Base-by-base conservation (phyloP, 2,797 vertebrate species). In the Otolemur crassicaudatus region DNA sequence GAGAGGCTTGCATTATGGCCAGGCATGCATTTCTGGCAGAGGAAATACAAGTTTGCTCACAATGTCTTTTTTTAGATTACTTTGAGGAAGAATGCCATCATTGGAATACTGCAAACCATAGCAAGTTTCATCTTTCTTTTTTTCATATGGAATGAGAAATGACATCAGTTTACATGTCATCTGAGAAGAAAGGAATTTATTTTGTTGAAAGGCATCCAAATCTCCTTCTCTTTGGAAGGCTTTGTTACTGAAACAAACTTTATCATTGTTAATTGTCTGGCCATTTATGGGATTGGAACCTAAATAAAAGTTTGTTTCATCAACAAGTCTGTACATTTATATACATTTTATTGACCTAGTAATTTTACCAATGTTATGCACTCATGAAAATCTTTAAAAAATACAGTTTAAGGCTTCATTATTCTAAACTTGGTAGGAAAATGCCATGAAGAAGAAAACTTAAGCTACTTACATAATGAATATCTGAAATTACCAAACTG, bases 51-150 rank as follows among this genome's bases (percentile, higher is more conserved):
- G 94, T 97, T 98, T 95, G 22, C 97, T 98, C 97, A 98, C 97
- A 98, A 97, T 97, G 95, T 98, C 98, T 98, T 98, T 98, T 98
- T 98, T 98, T 97, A 98, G 98, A 97, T 97, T 97, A 97, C 97
- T 97, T 86, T 95, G 94, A 96, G 91, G 88, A 97, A 98, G 98
- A 98, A 98, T 98, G 98, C 98, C 95, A 98, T 97, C 98, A 98
- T 90, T 98, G 98, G 98, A 98, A 88, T 97, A 96, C 94, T 98
- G 97, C 96, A 97, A 98, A 98, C 96, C 97, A 97, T 88, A 97
- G 92, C 89, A 96, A 97, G 96, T 98, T 98, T 97, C 90, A 87
- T 96, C 97, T 97, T 90, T 87, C 40, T 90, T 88, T 93, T 67
- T 70, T 70, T 90, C 43, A 91, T 79, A 37, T 97, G 97, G 98